These are phyloP conservation scores for Papio anubis DNA, from an alignment of 2,113 vertebrate species.

Conservation along the genomic window DNA sequence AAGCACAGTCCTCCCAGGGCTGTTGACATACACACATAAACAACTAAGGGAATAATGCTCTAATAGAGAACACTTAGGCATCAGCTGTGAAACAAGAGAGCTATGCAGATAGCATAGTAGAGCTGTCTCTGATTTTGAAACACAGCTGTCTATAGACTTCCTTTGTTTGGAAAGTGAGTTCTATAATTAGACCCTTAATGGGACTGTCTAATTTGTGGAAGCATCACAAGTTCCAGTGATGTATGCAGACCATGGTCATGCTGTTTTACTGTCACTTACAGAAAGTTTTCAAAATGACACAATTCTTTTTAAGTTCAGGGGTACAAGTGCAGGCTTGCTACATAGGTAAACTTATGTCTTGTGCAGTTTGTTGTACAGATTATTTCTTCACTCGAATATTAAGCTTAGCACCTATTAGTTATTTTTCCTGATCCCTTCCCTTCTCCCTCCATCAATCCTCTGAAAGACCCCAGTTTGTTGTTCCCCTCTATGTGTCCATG, in stretches of 20 bases:
- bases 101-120: not conserved
- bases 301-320: too few species aligned
- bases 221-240: not conserved
- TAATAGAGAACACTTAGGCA: not conserved
- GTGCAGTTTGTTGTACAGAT: too few species aligned
- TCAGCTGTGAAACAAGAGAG: not conserved
- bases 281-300: not conserved
- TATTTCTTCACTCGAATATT: too few species aligned
- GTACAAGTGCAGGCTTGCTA: too few species aligned
- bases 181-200: not conserved
- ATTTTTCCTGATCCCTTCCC: too few species aligned
- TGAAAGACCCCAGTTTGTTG: too few species aligned
- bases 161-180: not conserved
- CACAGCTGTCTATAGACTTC: not conserved
- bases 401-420: too few species aligned
- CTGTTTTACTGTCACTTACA: not conserved
- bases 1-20: not conserved
- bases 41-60: not conserved
- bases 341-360: too few species aligned
- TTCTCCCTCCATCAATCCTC: too few species aligned
- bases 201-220: not conserved
- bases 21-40: not conserved
- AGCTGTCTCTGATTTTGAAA: not conserved
- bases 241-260: not conserved
- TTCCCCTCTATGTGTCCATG: too few species aligned